phyloP scores from a whole-genome alignment of 2,888 invertebrate genomes.

The Conomelus anceps region DNA sequence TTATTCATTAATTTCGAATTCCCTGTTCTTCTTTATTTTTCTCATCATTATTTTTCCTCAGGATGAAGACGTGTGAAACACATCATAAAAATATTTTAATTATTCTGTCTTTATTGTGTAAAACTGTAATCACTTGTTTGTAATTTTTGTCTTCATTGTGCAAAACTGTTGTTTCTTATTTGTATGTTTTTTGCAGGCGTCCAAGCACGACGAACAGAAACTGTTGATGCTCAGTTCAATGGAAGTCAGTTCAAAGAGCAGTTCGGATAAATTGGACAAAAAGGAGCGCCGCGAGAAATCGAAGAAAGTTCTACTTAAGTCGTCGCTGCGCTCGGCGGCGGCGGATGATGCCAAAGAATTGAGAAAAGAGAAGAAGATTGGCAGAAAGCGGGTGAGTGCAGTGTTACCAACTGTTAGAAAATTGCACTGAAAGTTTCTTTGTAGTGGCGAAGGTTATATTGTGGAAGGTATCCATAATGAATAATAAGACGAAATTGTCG shows the following conservation, averaged over 20 bases:
- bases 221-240: slow-evolving; percentile 3
- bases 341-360: slow-evolving; percentile 73
- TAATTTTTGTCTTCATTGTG: too few relatives aligned
- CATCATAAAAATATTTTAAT: too few relatives aligned
- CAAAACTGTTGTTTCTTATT: not conserved
- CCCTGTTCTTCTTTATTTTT: too few relatives aligned
- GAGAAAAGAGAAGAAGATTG: slow-evolving; percentile 73
- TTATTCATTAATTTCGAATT: too few relatives aligned
- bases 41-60: too few relatives aligned
- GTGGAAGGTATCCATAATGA: too few relatives aligned
- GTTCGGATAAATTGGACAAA: slow-evolving; percentile 44
- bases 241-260: slow-evolving; percentile 14
- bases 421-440: not conserved
- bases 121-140: too few relatives aligned
- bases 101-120: too few relatives aligned
- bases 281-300: slow-evolving; percentile 48
- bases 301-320: slow-evolving; percentile 42
- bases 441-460: too few relatives aligned
- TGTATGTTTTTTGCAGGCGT: slow-evolving; percentile 41
- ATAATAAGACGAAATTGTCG: too few relatives aligned
- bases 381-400: slow-evolving; percentile 63
- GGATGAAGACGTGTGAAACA: too few relatives aligned
- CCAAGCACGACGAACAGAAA: slow-evolving; percentile 45
- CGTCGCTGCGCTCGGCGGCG: slow-evolving; percentile 16
- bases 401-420: not conserved